Conservation (phyloP, 2,113 vertebrate genomes). For the Chaetodon trifascialis region DNA sequence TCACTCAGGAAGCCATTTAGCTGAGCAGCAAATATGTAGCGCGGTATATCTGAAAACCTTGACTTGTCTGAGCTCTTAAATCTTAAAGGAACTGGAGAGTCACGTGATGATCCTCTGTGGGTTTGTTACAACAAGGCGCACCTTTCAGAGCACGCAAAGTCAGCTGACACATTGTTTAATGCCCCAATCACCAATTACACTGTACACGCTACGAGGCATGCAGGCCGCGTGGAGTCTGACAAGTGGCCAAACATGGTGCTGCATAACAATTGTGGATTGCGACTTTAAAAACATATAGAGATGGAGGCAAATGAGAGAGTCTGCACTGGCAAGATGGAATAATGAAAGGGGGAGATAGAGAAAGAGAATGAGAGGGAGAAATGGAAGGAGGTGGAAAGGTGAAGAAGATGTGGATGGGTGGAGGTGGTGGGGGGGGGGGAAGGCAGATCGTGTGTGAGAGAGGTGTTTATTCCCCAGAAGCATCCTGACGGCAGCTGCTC, state of each 20-base stretch:
- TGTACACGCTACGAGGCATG: no score
- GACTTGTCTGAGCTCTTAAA: not conserved
- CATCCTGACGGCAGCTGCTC: conserved; percentile 76
- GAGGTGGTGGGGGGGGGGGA: conserved; percentile 5
- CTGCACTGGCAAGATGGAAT: not conserved
- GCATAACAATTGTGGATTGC: not conserved
- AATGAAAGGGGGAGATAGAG: conserved; percentile 14
- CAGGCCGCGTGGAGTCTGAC: not conserved
- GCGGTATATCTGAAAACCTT: not conserved
- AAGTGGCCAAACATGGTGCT: not conserved
- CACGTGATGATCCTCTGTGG: not conserved
- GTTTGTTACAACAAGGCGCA: not conserved
- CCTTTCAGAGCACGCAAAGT: not conserved
- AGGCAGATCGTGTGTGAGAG: conserved; percentile 73
- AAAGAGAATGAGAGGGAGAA: conserved; percentile 2
- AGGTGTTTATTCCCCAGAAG: conserved; percentile 78
- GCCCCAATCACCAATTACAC: not conserved
- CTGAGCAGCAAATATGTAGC: not conserved
- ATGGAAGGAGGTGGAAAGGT: conserved; percentile 53
- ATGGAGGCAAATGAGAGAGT: conserved; percentile 7
- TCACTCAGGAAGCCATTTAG: not conserved
- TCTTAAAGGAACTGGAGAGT: not conserved
- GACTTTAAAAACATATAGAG: conserved; percentile 2
- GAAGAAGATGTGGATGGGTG: conserved; percentile 57
- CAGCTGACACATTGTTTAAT: not conserved